These are phyloP conservation scores for Ormyrus nitidulus DNA, from an alignment of 2,888 invertebrate genomes.

Conservation along the genomic window DNA sequence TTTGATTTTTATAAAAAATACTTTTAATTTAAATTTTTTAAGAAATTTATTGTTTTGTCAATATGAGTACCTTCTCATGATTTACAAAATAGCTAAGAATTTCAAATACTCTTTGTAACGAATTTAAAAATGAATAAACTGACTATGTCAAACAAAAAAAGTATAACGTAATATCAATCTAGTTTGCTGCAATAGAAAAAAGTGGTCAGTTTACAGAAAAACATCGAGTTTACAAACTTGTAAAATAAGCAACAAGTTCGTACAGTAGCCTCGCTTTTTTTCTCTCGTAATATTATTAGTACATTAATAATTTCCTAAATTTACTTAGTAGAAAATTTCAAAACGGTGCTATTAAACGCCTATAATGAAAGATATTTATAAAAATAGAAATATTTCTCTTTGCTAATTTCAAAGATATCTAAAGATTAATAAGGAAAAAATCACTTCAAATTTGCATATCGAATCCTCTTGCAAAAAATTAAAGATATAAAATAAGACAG, in stretches of 20 bases:
- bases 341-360: slow-evolving; percentile 26
- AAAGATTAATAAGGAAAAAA: slow-evolving; percentile 14
- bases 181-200: slow-evolving; percentile 33
- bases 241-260: slow-evolving; percentile 17
- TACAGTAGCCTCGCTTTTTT: not conserved
- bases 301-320: not conserved
- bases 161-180: slow-evolving; percentile 33
- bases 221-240: slow-evolving; percentile 38
- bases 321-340: slow-evolving; percentile 17
- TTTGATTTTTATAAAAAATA: too few species aligned
- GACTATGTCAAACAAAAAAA: not conserved
- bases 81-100: too few species aligned
- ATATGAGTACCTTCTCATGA: too few species aligned
- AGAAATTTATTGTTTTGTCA: too few species aligned
- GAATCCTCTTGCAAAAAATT: slow-evolving; percentile 27
- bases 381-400: slow-evolving; percentile 14
- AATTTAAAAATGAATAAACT: slow-evolving; percentile 11
- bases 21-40: too few species aligned
- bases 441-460: not conserved
- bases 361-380: not conserved
- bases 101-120: not conserved
- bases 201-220: slow-evolving; percentile 12
- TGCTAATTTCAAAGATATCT: slow-evolving; percentile 8
- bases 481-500: slow-evolving; percentile 1
- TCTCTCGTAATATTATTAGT: slow-evolving; percentile 31